Conservation (phyloP, 2,888 invertebrate genomes). For the Nomada flava region DNA sequence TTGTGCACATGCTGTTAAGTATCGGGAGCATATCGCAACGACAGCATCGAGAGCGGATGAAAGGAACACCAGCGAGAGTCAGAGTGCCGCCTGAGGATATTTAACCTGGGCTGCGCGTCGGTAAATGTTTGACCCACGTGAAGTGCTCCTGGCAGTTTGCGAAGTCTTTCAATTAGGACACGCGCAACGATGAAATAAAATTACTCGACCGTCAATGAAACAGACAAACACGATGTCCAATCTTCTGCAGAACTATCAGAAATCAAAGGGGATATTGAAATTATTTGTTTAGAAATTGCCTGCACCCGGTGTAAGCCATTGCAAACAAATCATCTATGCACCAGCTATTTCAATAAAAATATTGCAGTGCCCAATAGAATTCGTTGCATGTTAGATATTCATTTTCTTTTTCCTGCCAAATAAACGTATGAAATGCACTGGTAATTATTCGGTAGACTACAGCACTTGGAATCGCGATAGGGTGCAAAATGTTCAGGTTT, state of each 20-base stretch:
- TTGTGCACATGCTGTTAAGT: background rate
- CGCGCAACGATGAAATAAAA: conserved; percentile 48
- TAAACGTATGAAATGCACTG: background rate
- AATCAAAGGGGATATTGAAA: background rate
- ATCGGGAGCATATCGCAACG: background rate
- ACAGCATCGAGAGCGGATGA: background rate
- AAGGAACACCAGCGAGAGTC: conserved; percentile 13
- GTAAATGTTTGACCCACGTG: conserved; percentile 81
- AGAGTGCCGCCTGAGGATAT: conserved; percentile 76
- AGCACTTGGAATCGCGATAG: conserved; percentile 24
- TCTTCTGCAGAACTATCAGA: background rate
- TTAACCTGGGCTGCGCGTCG: conserved; percentile 65
- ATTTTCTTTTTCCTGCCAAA: background rate
- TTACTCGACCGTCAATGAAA: conserved; percentile 46
- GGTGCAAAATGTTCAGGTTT: conserved; percentile 20
- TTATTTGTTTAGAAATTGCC: background rate
- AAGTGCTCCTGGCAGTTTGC: conserved; percentile 77
- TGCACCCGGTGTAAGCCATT: background rate
- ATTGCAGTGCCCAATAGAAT: no score
- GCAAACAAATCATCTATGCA: background rate
- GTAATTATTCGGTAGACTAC: background rate
- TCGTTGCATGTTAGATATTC: no score
- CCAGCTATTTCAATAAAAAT: no score
- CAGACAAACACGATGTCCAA: conserved; percentile 36
- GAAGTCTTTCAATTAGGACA: conserved; percentile 68